Conservation (phyloP, 2,888 invertebrate genomes). For the Melipona beecheii region DNA sequence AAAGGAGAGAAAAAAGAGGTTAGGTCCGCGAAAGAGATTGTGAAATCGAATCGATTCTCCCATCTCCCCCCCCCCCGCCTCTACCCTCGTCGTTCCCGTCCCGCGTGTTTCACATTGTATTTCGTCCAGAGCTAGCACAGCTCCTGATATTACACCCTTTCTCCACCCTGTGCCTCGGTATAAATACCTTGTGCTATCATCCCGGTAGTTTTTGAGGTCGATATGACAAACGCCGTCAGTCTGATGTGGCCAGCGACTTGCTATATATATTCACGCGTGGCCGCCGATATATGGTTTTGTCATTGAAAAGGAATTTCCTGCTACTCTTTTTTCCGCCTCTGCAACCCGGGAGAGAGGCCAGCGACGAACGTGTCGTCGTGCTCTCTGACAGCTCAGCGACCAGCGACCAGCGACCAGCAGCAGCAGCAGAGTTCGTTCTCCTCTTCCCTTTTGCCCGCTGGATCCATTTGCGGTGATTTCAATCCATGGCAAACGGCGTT, state of each 20-base stretch:
- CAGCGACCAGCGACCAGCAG: constrained; percentile 7
- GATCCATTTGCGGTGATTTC: constrained; percentile 66
- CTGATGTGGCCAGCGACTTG: constrained; percentile 67
- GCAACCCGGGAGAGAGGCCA: background rate
- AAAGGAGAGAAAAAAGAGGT: background rate
- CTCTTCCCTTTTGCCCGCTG: constrained; percentile 42
- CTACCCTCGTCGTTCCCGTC: constrained; percentile 31
- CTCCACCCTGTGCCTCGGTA: constrained; percentile 53
- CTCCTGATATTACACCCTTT: constrained; percentile 21
- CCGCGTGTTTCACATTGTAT: background rate
- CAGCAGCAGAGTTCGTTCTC: too few relatives aligned
- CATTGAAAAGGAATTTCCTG: constrained; percentile 59
- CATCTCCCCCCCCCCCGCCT: constrained; percentile 20
- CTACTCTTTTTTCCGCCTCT: constrained; percentile 36
- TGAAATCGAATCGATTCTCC: constrained; percentile 80
- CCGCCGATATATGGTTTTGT: constrained; percentile 63
- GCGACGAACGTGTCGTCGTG: constrained; percentile 22
- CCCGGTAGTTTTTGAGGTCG: constrained; percentile 58
- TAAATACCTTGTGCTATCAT: constrained; percentile 71
- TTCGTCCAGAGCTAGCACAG: background rate
- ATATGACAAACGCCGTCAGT: constrained; percentile 72
- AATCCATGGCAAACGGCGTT: constrained; percentile 60
- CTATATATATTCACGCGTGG: constrained; percentile 53
- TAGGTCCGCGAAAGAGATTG: constrained; percentile 76
- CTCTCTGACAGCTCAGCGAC: constrained; percentile 26